Evolutionary conservation across 2,888 invertebrate species (phyloP), one percentile per base, ranked within the genome.

Genomic region (Synergus gifuensis): DNA sequence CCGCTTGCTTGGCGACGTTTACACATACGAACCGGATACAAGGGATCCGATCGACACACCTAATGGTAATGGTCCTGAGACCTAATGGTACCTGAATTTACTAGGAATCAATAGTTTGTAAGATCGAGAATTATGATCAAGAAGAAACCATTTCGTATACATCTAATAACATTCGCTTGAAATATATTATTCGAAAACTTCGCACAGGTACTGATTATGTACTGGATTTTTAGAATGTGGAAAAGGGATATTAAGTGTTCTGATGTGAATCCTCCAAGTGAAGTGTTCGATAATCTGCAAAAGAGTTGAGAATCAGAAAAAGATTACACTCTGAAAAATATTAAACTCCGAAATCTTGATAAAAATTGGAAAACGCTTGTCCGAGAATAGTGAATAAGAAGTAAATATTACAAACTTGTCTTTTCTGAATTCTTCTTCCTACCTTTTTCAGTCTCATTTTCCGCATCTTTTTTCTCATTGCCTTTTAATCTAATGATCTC

Each of bases 71-170:
- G 87, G 86, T 85, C 83, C 77, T 62, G 83, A 81, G 78, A 81
- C 82, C 83, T 85, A 84, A 84, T 85, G 86, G 86, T 86, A 86
- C 86, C 87, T 85, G 85, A 85, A 87, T 87, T 86, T 85, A 86
- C 87, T 86, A 86, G 86, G 86, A 89, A 86, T 87, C 87, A 86
- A 87, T 84, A 85, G 76, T 46, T 62, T 76, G 76, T n/a, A 22
- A 62, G 42, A 62, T 62, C 7, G 40, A 60, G 40, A 76, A 76
- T 76, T 62, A 76, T 60, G 4, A 16, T 36, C 7, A 42, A 40
- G 28, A 42, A 67, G n/a, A 11, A 28, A 42, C 36, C 42, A n/a
- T 42, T 67, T 67, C 12, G 11, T 54, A 18, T 12, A 4, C 28
- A 49, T 36, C 1, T 36, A 28, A 42, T 36, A n/a, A 22, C 2